Evolutionary conservation across 2,113 vertebrate genomes (phyloP), one percentile per base, ranked within the genome.

Genomic region (human): DNA sequence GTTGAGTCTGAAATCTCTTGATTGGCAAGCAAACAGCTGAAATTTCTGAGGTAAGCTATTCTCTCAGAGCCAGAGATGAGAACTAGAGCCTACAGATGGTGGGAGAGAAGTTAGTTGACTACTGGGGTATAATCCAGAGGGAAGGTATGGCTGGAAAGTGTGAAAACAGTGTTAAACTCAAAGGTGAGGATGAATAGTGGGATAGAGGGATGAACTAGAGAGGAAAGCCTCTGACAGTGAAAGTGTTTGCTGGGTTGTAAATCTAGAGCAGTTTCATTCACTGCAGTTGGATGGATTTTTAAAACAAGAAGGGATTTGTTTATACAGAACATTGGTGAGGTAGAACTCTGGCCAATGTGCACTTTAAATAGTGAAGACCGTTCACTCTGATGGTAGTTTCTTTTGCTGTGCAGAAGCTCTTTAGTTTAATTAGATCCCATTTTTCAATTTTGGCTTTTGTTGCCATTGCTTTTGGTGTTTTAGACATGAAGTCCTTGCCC

Each of bases 341-440:
- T 10, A 23, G 5, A 30, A 2, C 11, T 78, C 17, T 70, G 50
- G 20, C 6, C 2, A 25, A 9, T 4, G 35, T 25, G 2, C 1
- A 2, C 5, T 92, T 48, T 45, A 8, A 0, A 27, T 40, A 40
- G 40, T 40, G 40, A 40, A 40, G 40, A 40, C 40, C 40, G 3
- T 40, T 40, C 40, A 40, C 40, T 4, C 40, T 40, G 40, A 40
- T 40, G 40, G 40, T 40, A 40, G 40, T 40, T 40, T 40, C 40
- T 40, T 40, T 40, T 40, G 40, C 40, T 40, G 40, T 40, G 40
- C 3, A 40, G 40, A 40, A 40, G 40, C 40, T 40, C 40, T 40
- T 40, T 40, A 40, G 40, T 40, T 40, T 40, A 40, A 40, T 40
- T 40, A 40, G 40, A 40, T 40, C 40, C 40, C 3, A 38, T 40